Evolutionary conservation across 2,888 invertebrate genomes (phyloP).

Genomic region (Synergus gifuensis): DNA sequence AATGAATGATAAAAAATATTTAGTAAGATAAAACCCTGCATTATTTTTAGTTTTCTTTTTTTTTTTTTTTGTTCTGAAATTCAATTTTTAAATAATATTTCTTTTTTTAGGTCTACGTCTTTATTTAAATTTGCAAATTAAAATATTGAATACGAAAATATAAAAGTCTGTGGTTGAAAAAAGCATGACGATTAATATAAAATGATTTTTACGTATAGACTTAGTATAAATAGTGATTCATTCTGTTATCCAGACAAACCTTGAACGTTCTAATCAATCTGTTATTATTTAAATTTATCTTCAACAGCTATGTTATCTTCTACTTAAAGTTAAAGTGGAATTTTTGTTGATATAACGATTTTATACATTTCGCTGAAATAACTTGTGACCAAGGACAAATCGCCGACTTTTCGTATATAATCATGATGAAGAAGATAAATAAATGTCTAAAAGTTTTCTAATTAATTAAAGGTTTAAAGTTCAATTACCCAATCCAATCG

Average conservation of each 20-base stretch:
- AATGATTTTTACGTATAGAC: background rate
- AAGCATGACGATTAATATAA: background rate
- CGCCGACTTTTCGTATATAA: too few relatives aligned
- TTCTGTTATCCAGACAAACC: background rate
- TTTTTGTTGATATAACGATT: background rate
- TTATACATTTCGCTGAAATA: too few relatives aligned
- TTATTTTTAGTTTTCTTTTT: background rate
- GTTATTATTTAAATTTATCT: conserved; percentile 20
- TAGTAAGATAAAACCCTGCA: background rate
- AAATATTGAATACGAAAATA: background rate
- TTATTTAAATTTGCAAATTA: background rate
- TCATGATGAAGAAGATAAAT: too few relatives aligned
- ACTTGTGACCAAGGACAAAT: too few relatives aligned
- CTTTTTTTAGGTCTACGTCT: background rate
- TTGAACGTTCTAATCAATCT: conserved; percentile 27
- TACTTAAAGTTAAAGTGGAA: background rate
- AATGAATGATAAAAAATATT: background rate
- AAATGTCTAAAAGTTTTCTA: too few relatives aligned
- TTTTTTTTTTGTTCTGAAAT: background rate
- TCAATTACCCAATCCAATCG: background rate
- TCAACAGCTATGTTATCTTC: too few relatives aligned
- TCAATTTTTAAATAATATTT: background rate
- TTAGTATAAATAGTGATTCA: background rate
- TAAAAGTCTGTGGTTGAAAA: background rate
- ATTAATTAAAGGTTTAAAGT: too few relatives aligned